phyloP scores from a whole-genome alignment of 1,140 invertebrate species.

The Cherax destructor region DNA sequence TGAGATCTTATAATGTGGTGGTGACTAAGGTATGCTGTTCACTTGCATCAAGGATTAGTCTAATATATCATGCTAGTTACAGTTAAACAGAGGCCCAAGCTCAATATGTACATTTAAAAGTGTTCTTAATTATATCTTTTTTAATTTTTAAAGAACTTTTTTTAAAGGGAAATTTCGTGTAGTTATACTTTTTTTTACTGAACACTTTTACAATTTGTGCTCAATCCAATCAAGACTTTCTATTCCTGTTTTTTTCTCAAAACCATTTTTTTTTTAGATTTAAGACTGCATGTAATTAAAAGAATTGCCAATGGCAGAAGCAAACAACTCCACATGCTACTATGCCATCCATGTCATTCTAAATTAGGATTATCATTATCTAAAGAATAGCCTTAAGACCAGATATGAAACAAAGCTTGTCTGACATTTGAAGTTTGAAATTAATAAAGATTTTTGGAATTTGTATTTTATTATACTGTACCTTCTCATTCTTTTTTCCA shows the following conservation, averaged over 20 bases:
- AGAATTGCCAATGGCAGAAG: background rate
- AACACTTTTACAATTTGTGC: background rate
- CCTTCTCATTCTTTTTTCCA: background rate
- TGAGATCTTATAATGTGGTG: too few relatives aligned
- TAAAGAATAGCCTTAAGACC: background rate
- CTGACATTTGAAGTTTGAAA: background rate
- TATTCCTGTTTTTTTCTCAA: slow-evolving; percentile 7
- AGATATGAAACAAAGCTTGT: background rate
- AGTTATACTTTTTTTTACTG: background rate
- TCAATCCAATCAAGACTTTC: background rate
- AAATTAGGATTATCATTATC: background rate
- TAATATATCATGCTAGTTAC: background rate
- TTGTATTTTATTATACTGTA: background rate
- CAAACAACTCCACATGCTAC: background rate
- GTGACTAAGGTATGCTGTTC: too few relatives aligned
- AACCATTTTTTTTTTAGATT: slow-evolving; percentile 5
- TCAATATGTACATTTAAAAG: background rate
- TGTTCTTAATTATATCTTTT: background rate
- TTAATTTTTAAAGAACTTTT: background rate
- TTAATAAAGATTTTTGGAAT: background rate
- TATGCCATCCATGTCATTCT: slow-evolving; percentile 6
- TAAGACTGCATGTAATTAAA: background rate
- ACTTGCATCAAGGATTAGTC: too few relatives aligned
- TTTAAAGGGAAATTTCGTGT: background rate
- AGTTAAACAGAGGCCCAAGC: background rate